Conservation (phyloP, 2,888 invertebrate species). For the Chloroclystis v-ata region DNA sequence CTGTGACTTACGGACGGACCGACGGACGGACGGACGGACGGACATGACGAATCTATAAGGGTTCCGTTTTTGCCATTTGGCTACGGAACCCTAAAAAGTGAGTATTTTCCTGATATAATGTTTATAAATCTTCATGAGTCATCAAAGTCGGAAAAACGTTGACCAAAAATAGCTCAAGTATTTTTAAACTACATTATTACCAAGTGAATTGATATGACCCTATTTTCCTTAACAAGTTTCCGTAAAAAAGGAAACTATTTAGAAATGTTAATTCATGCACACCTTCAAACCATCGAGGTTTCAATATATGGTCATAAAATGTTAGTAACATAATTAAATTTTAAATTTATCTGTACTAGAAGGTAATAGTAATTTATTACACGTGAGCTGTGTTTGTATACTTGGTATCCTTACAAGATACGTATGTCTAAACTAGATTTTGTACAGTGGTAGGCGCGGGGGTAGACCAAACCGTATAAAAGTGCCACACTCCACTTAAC, state of each 20-base stretch:
- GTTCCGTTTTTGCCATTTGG: too few species aligned
- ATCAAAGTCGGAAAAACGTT: too few species aligned
- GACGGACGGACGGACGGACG: too few species aligned
- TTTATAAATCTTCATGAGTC: too few species aligned
- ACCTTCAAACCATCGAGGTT: conserved; percentile 8
- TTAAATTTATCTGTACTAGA: conserved; percentile 13
- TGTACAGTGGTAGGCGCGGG: conserved; percentile 45
- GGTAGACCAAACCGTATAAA: conserved; percentile 66
- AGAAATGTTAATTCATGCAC: conserved; percentile 10
- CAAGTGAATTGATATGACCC: neutral
- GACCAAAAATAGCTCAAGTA: neutral
- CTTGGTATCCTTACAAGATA: conserved; percentile 24
- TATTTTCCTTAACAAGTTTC: neutral
- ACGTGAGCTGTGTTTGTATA: conserved; percentile 17
- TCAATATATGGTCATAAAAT: conserved; percentile 10
- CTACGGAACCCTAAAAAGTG: too few species aligned
- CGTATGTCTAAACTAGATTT: conserved; percentile 36
- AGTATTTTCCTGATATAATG: too few species aligned
- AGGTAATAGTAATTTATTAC: conserved; percentile 13
- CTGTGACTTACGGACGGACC: too few species aligned
- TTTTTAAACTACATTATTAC: neutral
- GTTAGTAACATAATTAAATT: conserved; percentile 18
- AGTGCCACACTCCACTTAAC: conserved; percentile 50
- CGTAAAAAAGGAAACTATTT: conserved; percentile 5
- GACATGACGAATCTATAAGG: too few species aligned